phyloP scores from a whole-genome alignment of 2,113 vertebrate genomes.

The Phoenicopterus ruber region DNA sequence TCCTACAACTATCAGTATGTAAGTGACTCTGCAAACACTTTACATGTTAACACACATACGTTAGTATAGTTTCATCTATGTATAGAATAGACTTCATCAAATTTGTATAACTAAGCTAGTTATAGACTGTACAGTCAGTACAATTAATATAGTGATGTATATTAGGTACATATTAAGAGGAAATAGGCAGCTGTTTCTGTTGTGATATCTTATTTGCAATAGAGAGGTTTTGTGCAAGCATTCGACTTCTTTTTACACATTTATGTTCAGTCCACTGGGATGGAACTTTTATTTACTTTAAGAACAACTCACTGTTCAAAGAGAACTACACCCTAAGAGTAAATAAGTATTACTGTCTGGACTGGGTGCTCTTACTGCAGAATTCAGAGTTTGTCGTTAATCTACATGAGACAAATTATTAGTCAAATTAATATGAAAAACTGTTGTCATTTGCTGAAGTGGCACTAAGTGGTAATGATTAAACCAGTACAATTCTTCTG shows the following conservation, averaged over 20 bases:
- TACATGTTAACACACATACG: not conserved
- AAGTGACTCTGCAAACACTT: not conserved
- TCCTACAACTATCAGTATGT: not conserved
- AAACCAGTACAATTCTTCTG: not conserved
- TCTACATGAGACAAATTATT: not conserved
- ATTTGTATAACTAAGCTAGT: not conserved
- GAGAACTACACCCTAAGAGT: slow-evolving; percentile 22
- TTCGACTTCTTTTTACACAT: not conserved
- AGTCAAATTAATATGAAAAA: not conserved
- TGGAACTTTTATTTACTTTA: slow-evolving; percentile 22
- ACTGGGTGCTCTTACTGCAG: not conserved
- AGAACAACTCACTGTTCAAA: slow-evolving; percentile 21
- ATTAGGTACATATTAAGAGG: not conserved
- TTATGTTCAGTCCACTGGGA: not conserved
- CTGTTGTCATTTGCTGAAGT: not conserved
- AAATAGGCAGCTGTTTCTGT: not conserved
- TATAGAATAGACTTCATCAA: not conserved
- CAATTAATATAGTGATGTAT: not conserved
- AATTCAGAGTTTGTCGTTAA: not conserved
- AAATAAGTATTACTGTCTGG: not conserved
- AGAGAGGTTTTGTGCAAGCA: not conserved
- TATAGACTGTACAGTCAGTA: not conserved
- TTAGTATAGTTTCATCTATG: not conserved
- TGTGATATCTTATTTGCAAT: not conserved
- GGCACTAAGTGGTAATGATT: not conserved